Base-by-base conservation (phyloP, 2,113 vertebrate species). In the Tachysurus vachellii region DNA sequence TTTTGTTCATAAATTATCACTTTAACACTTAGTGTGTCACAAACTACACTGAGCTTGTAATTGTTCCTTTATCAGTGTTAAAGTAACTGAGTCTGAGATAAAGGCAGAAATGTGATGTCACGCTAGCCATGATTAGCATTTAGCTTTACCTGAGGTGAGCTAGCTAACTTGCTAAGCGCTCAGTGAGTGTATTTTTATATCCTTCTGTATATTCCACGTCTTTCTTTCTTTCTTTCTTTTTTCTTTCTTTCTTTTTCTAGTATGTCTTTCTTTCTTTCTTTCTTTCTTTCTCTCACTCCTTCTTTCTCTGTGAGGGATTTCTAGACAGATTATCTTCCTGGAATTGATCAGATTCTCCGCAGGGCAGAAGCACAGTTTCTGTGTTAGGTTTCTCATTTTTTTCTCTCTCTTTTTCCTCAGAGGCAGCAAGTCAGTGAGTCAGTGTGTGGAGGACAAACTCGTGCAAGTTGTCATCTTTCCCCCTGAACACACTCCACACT, bases 371-470 rank as follows among this genome's bases (percentile, higher is more conserved):
- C 26, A n/a, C 88, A 86, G 54, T 90, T 92, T 92, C 88, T 83
- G 87, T 93, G 93, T 94, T 92, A 90, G 91, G 93, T 94, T 94
- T 93, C 91, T 92, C 88, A 84, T 56, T 90, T 90, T 92, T 90
- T 92, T 91, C 92, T 90, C 91, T 90, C 91, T 90, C 92, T 91
- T 90, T 88, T 89, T 90, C 89, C n/a, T 57, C 26, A 28, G 83
- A 81, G 57, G 54, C 64, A 16, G 82, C 70, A 84, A 88, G 84
- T 88, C 80, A 61, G 80, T 44, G n/a, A n/a, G n/a, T n/a, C n/a
- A n/a, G 68, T 83, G 59, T 75, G 54, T 80, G 83, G 31, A 86
- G 81, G 79, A 89, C 85, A 84, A 89, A 80, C 83, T 56, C 81
- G 1, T 50, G 36, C 42, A 36, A 75, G 26, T 28, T 56, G 13